These are phyloP conservation scores for Congeria kusceri DNA, from an alignment of 2,888 invertebrate genomes.

Conservation along the genomic window DNA sequence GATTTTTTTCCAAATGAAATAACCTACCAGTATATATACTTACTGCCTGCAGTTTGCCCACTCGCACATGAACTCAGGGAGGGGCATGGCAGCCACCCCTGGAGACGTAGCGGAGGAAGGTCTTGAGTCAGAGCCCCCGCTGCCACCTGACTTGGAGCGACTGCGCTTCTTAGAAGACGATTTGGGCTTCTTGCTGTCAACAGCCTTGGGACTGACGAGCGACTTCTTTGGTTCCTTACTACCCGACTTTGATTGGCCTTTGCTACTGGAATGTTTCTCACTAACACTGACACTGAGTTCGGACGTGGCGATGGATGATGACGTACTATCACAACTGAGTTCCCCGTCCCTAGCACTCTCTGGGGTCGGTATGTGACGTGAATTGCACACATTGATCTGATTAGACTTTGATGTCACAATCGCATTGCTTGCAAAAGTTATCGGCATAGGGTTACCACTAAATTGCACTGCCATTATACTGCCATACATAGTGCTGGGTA, in stretches of 20 bases:
- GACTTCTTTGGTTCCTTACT: slow-evolving; percentile 56
- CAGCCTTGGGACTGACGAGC: slow-evolving; percentile 54
- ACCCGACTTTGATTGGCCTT: slow-evolving; percentile 39
- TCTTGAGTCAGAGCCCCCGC: slow-evolving; percentile 54
- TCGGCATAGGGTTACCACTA: slow-evolving; percentile 58
- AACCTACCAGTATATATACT: too few relatives aligned
- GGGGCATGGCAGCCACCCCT: slow-evolving; percentile 75
- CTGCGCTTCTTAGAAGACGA: slow-evolving; percentile 70
- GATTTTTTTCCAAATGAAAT: too few relatives aligned
- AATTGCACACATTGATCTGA: slow-evolving; percentile 68
- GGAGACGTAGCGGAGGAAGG: slow-evolving; percentile 58
- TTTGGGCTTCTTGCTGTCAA: slow-evolving; percentile 53
- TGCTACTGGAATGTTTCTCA: slow-evolving; percentile 76
- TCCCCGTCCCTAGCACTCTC: slow-evolving; percentile 75
- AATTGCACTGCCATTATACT: slow-evolving; percentile 64
- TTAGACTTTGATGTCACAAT: slow-evolving; percentile 58
- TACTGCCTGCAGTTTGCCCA: slow-evolving; percentile 94
- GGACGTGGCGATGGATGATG: slow-evolving; percentile 70
- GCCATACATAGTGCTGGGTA: slow-evolving; percentile 58
- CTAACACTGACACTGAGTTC: slow-evolving; percentile 53
- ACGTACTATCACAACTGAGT: slow-evolving; percentile 77
- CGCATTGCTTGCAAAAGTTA: slow-evolving; percentile 57
- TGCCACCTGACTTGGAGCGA: slow-evolving; percentile 69
- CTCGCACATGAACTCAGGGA: slow-evolving; percentile 90
- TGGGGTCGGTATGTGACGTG: slow-evolving; percentile 73